Percentiles rank a stretch among this genome's conserved stretches.
These are phyloP conservation scores for Elachura formosa DNA, from an alignment of 2,113 vertebrate genomes.

Conservation along the genomic window DNA sequence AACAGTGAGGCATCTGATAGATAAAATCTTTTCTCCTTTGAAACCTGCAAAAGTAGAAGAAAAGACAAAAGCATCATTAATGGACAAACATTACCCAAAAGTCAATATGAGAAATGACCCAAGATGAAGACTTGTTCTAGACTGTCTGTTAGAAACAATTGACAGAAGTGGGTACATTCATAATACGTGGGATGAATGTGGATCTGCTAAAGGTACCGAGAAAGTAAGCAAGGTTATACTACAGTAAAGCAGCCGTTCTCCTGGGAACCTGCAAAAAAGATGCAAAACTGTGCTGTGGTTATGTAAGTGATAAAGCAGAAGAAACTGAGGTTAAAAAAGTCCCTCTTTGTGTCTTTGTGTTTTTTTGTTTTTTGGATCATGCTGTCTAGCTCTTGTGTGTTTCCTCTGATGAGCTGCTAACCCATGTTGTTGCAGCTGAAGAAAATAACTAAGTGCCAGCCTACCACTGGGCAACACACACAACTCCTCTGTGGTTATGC, in stretches of 20 bases:
- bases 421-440: neutral
- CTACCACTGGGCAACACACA: neutral
- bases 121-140: neutral
- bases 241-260: neutral
- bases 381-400: neutral
- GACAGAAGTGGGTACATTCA: neutral
- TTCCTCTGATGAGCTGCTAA: conserved; percentile 12
- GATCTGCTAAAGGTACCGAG: neutral
- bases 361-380: conserved; percentile 27
- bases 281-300: conserved; percentile 14
- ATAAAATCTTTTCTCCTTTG: neutral
- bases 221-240: neutral
- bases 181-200: neutral
- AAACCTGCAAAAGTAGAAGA: neutral
- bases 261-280: conserved; percentile 24
- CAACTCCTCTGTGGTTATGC: neutral
- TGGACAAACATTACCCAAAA: neutral
- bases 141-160: neutral
- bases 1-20: neutral
- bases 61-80: neutral
- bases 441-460: conserved; percentile 14
- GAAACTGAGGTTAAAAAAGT: conserved; percentile 37
- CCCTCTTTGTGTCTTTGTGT: neutral
- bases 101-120: neutral
- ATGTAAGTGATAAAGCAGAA: conserved; percentile 34